Base-by-base conservation (phyloP, 2,797 vertebrate genomes). In the Psittacula derbiana region DNA sequence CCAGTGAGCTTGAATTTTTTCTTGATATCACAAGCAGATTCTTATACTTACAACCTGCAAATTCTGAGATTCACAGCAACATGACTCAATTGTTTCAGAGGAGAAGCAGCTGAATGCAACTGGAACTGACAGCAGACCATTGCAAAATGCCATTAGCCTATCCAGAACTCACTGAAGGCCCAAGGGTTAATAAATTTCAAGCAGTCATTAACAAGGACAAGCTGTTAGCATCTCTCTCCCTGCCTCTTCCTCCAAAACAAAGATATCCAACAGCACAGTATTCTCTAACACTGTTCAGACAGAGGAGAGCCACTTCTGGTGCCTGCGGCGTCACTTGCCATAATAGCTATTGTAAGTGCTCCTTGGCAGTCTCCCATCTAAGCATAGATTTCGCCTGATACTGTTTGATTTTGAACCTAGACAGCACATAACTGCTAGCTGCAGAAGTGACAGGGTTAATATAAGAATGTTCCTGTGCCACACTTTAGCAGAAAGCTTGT, bases 301-400 rank as follows among this genome's bases (percentile, higher is more conserved):
- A 73, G 90, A 91, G 62, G 18, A 95, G 38, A 93, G 80, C 24
- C 90, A 90, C 82, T 92, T 93, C 72, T 88, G 44, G 12, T 75
- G 46, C 80, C 81, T 82, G 41, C 88, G 85, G 43, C 8, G 16
- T 91, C 87, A 75, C 64, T 50, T 67, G 55, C 27, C 52, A 76
- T 80, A 93, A 88, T 28, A 95, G 71, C 70, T 64, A 43, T 76
- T 84, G 0, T 44, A 73, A 92, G 83, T 53, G 78, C n/a, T 93
- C 47, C 73, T 41, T 92, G 91, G 88, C 91, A 93, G 90, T 31
- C 64, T 80, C 70, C 65, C 60, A 73, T 33, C n/a, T 24, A 28
- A 70, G 43, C 64, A 70, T 1, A 2, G 64, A 82, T 46, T 46
- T 47, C 0, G 2, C 31, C 53, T 41, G 69, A 73, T 49, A 50